These are phyloP conservation scores for Drosophila sordidapex DNA, from an alignment of 2,888 invertebrate species.

Conservation along the genomic window DNA sequence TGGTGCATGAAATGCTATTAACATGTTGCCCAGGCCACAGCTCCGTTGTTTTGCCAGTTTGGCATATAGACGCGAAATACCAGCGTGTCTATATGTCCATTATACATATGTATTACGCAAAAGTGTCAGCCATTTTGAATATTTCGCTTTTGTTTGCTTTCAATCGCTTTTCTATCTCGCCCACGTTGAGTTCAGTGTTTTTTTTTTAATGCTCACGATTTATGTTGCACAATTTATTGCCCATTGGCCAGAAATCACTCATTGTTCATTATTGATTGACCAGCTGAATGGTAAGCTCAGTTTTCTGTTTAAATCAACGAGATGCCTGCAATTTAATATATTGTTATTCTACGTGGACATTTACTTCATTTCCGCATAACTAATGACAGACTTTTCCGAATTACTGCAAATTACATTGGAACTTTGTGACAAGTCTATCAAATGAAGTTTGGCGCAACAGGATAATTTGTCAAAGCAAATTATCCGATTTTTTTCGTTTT, in stretches of 20 bases:
- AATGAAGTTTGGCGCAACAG: background rate
- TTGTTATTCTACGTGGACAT: conserved; percentile 44
- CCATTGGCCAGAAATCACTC: conserved; percentile 28
- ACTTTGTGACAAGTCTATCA: background rate
- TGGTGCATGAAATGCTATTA: conserved; percentile 77
- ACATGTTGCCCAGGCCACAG: conserved; percentile 72
- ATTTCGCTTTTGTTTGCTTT: conserved; percentile 61
- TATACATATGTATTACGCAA: conserved; percentile 32
- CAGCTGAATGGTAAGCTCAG: conserved; percentile 14
- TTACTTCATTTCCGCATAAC: conserved; percentile 13
- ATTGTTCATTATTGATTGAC: conserved; percentile 48
- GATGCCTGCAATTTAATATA: conserved; percentile 39
- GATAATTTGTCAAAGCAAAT: background rate
- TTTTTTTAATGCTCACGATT: conserved; percentile 33
- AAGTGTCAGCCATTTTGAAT: conserved; percentile 83
- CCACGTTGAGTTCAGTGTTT: conserved; percentile 12
- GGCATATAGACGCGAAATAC: conserved; percentile 17
- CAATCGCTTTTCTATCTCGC: conserved; percentile 42
- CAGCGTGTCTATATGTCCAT: conserved; percentile 22
- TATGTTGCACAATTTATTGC: conserved; percentile 44
- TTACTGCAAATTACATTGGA: background rate
- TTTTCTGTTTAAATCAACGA: conserved; percentile 30
- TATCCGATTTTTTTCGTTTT: background rate
- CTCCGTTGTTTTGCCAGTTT: conserved; percentile 60
- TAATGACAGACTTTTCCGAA: conserved; percentile 15